These are phyloP conservation scores for Aplidium turbinatum DNA, from an alignment of 23 tunicate genomes.

Conservation along the genomic window DNA sequence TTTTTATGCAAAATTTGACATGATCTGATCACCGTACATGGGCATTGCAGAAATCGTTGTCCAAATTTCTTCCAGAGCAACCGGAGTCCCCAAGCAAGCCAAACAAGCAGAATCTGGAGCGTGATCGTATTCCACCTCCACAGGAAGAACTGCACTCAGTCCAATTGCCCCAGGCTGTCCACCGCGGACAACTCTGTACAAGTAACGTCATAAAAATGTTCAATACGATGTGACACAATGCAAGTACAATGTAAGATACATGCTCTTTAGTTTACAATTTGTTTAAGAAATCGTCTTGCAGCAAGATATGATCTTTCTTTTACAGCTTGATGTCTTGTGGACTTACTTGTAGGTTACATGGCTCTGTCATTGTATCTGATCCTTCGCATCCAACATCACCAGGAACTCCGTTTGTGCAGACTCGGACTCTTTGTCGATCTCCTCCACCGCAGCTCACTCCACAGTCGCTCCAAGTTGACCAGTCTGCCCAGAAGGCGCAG, in stretches of 20 bases:
- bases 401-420: constrained; percentile 42
- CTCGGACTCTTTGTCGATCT: constrained; percentile 21
- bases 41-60: constrained; percentile 41
- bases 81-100: constrained; percentile 64
- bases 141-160: constrained; percentile 73
- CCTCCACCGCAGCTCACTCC: constrained; percentile 62
- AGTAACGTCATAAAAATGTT: too few species aligned
- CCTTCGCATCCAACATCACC: constrained; percentile 66
- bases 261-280: too few species aligned
- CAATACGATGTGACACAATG: too few species aligned
- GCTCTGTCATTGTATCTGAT: not conserved
- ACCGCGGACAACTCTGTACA: constrained; percentile 63
- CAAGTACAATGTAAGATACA: too few species aligned
- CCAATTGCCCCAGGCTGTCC: constrained; percentile 71
- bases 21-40: constrained; percentile 39
- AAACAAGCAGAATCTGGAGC: constrained; percentile 45
- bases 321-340: too few species aligned
- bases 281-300: not conserved
- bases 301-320: too few species aligned
- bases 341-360: constrained; percentile 20
- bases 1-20: too few species aligned
- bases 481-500: constrained; percentile 57
- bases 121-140: constrained; percentile 60
- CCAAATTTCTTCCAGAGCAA: constrained; percentile 50
- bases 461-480: constrained; percentile 58